Evolutionary conservation across 2,797 vertebrate species (phyloP).

Genomic region (Passerculus sandwichensis): DNA sequence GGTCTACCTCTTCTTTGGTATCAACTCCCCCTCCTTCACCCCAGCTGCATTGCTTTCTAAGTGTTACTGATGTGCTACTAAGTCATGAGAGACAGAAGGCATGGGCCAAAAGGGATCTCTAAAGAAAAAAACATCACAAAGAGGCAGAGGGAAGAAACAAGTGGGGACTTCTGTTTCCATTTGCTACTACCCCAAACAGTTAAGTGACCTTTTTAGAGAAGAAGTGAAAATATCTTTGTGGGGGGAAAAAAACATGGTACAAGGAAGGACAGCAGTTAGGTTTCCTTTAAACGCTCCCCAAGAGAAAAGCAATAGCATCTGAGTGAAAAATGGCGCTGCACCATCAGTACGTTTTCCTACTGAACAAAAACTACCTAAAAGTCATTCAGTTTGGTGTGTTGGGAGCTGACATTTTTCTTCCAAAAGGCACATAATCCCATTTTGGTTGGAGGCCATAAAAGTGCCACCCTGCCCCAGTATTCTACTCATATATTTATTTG

Average conservation of each 20-base stretch:
- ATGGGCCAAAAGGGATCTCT: not conserved
- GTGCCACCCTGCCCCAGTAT: not conserved
- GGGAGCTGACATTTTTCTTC: not conserved
- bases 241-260: not conserved
- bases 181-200: not conserved
- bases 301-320: not conserved
- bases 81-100: not conserved
- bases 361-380: not conserved
- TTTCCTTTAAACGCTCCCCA: not conserved
- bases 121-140: not conserved
- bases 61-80: not conserved
- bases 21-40: not conserved
- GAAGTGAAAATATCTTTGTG: not conserved
- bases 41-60: not conserved
- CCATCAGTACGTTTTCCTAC: not conserved
- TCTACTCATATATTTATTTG: not conserved
- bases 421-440: not conserved
- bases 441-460: conserved; percentile 1
- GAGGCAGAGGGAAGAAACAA: not conserved
- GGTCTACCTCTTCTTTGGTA: not conserved
- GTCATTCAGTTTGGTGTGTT: not conserved
- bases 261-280: not conserved
- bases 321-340: not conserved
- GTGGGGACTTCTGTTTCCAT: not conserved
- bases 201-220: not conserved